Base-by-base conservation (phyloP, 2,113 vertebrate genomes). In the Chamaea fasciata region DNA sequence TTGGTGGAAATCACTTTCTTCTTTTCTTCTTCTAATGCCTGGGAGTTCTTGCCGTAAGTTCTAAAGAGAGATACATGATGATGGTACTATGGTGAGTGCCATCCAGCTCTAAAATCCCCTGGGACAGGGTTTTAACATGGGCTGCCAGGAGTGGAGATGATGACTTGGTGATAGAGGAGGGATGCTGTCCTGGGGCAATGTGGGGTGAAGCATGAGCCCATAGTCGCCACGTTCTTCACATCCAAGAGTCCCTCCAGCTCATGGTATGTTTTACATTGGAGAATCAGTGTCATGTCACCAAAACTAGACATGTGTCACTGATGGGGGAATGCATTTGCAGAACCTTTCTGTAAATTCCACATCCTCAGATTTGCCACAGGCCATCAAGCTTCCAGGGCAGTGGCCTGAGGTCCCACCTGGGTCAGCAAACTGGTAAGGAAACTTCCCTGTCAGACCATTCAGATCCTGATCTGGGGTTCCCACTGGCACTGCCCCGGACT, bases 171-270 rank as follows among this genome's bases (percentile, higher is more conserved):
- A 52, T 21, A 42, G 53, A 59, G 33, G 63, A 35, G 17, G 13
- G 28, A 19, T 20, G 49, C 44, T 83, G 68, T 35, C n/a, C 31
- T 5, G 1, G 23, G 42, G 15, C 5, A 4, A 27, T 13, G 31
- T 7, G 4, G 33, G 4, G 42, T 3, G 8, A 55, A 73, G 21
- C 1, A 0, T 13, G 52, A 65, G 42, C 24, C 28, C 0, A 0
- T 5, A 26, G 8, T 28, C 41, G 21, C 17, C 7, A 2, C 0
- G 0, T 57, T 67, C 50, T n/a, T 79, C 24, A 2, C 14, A 35
- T 56, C 37, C 42, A 21, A 35, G 64, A 71, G 28, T 15, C 16
- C 22, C 24, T 39, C 11, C 17, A 31, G 59, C 19, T 67, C 1
- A 0, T 50, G 49, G 10, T 37, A 14, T 27, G 10, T 67, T 76